Conservation (phyloP, 2,888 invertebrate genomes). For the Apotomis betuletana region DNA sequence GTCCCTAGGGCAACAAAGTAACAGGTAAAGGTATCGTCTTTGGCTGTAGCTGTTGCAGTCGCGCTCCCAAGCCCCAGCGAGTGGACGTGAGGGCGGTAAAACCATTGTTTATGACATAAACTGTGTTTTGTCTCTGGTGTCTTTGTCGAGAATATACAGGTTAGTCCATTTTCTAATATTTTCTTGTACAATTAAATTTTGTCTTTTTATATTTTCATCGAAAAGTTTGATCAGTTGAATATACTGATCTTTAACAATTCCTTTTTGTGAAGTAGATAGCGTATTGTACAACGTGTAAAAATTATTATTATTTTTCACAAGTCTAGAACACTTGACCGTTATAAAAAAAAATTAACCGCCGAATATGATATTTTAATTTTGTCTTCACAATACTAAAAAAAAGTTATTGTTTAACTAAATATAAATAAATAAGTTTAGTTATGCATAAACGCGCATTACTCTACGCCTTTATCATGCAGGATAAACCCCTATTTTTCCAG, state of each 20-base stretch:
- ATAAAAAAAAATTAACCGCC: too few relatives aligned
- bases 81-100: slow-evolving; percentile 46
- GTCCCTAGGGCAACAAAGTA: slow-evolving; percentile 60
- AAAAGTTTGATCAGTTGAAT: neutral
- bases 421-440: neutral
- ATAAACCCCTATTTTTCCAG: neutral
- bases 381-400: too few relatives aligned
- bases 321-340: too few relatives aligned
- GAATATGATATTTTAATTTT: too few relatives aligned
- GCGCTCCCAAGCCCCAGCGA: slow-evolving; percentile 47
- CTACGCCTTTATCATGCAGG: neutral
- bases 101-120: slow-evolving; percentile 28
- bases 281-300: neutral
- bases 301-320: neutral
- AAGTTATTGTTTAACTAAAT: too few relatives aligned
- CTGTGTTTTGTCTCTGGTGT: slow-evolving; percentile 27
- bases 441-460: neutral
- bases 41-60: slow-evolving; percentile 53
- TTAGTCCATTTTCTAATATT: slow-evolving; percentile 11
- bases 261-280: neutral
- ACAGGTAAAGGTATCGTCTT: slow-evolving; percentile 71
- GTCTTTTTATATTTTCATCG: neutral
- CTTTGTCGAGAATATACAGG: slow-evolving; percentile 25
- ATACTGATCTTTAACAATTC: too few relatives aligned
- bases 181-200: too few relatives aligned